A percentile compares a stretch with the other conserved stretches of the same genome.
These are phyloP conservation scores for Macaria liturata DNA, from an alignment of 2,888 invertebrate species.

Conservation along the genomic window DNA sequence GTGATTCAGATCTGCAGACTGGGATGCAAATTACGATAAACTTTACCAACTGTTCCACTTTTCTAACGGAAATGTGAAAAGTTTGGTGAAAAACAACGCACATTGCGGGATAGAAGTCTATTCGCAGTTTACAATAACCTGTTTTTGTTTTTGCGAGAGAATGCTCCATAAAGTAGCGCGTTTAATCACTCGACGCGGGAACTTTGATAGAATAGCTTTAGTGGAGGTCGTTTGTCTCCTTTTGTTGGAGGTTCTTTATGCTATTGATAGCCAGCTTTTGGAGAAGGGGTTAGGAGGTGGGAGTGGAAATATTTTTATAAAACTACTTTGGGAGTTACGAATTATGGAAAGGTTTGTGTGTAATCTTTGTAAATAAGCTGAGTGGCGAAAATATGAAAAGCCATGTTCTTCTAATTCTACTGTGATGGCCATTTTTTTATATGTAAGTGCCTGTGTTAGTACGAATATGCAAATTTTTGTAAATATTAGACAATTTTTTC, in stretches of 20 bases:
- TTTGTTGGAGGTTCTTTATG: slow-evolving; percentile 2
- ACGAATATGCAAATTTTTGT: too few relatives aligned
- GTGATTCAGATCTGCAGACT: slow-evolving; percentile 76
- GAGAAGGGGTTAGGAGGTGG: too few relatives aligned
- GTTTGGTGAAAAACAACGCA: slow-evolving; percentile 67
- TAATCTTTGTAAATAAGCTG: too few relatives aligned
- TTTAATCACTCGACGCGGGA: slow-evolving; percentile 27
- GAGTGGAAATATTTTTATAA: too few relatives aligned
- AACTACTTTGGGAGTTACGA: neutral
- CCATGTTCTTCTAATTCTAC: too few relatives aligned
- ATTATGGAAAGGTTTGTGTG: too few relatives aligned
- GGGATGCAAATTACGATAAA: slow-evolving; percentile 79
- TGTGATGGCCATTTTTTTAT: too few relatives aligned
- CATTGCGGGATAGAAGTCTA: slow-evolving; percentile 52
- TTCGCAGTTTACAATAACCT: slow-evolving; percentile 39
- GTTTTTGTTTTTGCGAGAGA: slow-evolving; percentile 35
- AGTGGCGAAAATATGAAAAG: too few relatives aligned
- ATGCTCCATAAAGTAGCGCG: slow-evolving; percentile 30
- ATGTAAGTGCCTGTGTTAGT: too few relatives aligned
- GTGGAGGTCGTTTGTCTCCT: slow-evolving; percentile 12
- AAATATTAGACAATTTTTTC: too few relatives aligned
- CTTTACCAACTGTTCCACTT: slow-evolving; percentile 72
- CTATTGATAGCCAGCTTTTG: neutral
- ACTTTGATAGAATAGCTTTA: slow-evolving; percentile 19
- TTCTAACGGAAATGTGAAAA: slow-evolving; percentile 76